A percentile compares a stretch with the other conserved stretches of the same genome.
phyloP scores from a whole-genome alignment of 2,888 invertebrate species.

The Alentia gelatinosa region DNA sequence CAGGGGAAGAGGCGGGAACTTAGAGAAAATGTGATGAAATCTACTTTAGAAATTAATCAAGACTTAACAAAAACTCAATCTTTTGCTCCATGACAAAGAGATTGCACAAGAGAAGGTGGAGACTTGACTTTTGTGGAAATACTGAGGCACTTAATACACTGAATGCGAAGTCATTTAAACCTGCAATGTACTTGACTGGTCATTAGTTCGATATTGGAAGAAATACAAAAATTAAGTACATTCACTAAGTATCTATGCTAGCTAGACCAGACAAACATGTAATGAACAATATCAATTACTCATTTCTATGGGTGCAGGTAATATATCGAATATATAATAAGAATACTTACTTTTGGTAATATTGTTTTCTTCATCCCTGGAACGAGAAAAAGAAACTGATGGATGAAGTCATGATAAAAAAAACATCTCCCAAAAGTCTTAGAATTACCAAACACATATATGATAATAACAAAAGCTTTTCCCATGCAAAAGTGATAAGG shows the following conservation, averaged over 20 bases:
- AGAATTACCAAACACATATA: too few relatives aligned
- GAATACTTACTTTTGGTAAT: constrained; percentile 21
- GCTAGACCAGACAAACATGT: constrained; percentile 18
- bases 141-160: not conserved
- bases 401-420: too few relatives aligned
- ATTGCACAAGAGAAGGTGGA: too few relatives aligned
- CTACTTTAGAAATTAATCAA: too few relatives aligned
- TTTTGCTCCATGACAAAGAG: too few relatives aligned
- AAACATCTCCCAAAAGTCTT: too few relatives aligned
- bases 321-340: not conserved
- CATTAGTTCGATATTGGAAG: not conserved
- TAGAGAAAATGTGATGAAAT: not conserved
- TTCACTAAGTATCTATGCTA: not conserved
- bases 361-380: constrained; percentile 65
- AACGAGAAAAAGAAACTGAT: not conserved
- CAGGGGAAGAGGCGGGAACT: not conserved
- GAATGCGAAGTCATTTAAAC: not conserved
- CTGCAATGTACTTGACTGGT: constrained; percentile 8
- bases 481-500: too few relatives aligned
- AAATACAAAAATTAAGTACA: not conserved
- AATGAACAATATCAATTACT: constrained; percentile 16
- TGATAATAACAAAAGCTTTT: too few relatives aligned
- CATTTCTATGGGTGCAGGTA: not conserved
- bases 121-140: too few relatives aligned
- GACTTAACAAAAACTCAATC: not conserved